A percentile compares a stretch with the other conserved stretches of the same genome.
Conservation (phyloP, 2,113 vertebrate species). For the Phaethornis superciliosus region DNA sequence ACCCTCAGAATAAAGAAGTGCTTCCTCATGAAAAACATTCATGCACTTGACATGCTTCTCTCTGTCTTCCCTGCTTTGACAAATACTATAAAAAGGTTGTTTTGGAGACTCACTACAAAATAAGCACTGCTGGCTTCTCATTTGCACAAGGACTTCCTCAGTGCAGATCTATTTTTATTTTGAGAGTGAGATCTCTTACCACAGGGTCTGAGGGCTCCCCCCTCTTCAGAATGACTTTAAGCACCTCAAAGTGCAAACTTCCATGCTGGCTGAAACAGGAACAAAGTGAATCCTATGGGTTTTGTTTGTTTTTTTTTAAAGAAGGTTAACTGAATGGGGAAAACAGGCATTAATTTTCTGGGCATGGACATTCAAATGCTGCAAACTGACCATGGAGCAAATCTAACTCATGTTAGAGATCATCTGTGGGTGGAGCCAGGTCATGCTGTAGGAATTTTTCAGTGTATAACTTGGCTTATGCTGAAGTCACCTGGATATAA, state of each 20-base stretch:
- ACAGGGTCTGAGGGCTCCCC: background rate
- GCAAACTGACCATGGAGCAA: background rate
- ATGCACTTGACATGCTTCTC: rapidly evolving
- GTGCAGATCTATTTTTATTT: background rate
- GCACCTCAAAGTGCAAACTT: background rate
- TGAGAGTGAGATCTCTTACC: background rate
- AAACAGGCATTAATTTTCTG: background rate
- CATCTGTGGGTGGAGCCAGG: background rate
- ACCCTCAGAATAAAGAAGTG: too few relatives aligned
- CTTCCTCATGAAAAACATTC: background rate
- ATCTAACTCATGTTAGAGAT: background rate
- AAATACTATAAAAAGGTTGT: background rate
- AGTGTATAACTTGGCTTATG: background rate
- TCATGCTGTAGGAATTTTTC: background rate
- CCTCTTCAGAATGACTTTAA: background rate
- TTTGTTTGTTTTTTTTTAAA: background rate
- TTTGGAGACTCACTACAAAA: background rate
- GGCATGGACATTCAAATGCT: background rate
- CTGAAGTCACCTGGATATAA: background rate
- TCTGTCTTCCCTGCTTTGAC: background rate
- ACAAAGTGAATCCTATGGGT: background rate
- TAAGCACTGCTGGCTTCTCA: background rate
- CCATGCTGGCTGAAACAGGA: background rate
- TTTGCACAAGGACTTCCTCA: constrained; percentile 28
- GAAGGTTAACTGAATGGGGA: background rate